Evolutionary conservation across 2,888 invertebrate species (phyloP).

Genomic region (Caenorhabditis virilis): DNA sequence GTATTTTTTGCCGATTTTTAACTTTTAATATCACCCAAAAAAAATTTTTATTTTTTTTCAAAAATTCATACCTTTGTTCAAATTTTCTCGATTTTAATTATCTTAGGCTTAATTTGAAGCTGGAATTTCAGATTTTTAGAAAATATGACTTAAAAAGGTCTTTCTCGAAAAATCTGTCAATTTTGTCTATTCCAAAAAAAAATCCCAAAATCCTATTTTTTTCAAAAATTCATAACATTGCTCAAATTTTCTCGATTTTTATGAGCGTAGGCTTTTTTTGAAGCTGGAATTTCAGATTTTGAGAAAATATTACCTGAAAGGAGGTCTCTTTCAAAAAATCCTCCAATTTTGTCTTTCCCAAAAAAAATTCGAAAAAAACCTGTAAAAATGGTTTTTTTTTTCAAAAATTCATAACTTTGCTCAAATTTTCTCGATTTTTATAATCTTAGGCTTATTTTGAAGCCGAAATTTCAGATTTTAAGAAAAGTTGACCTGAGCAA

Average conservation of each 20-base stretch:
- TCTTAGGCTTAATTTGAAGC: not conserved
- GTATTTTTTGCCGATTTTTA: too few species aligned
- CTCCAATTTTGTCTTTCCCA: too few species aligned
- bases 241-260: not conserved
- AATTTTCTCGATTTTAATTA: not conserved
- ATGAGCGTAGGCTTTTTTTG: not conserved
- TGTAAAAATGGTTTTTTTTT: too few species aligned
- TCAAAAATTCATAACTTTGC: too few species aligned
- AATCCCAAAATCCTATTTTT: too few species aligned
- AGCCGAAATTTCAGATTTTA: not conserved
- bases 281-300: not conserved
- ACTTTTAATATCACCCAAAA: too few species aligned
- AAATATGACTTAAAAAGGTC: not conserved
- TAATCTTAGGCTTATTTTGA: not conserved
- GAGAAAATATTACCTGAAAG: not conserved
- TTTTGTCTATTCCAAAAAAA: too few species aligned
- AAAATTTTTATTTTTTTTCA: too few species aligned
- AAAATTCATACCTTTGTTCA: too few species aligned
- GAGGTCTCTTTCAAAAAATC: not conserved
- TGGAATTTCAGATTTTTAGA: not conserved
- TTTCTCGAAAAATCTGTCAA: not conserved
- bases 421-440: not conserved
- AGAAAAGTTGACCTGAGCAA: too few species aligned
- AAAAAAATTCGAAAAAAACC: too few species aligned
- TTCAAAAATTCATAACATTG: too few species aligned